These are phyloP conservation scores for Melanostoma scalare DNA, from an alignment of 2,888 invertebrate species.

Conservation along the genomic window DNA sequence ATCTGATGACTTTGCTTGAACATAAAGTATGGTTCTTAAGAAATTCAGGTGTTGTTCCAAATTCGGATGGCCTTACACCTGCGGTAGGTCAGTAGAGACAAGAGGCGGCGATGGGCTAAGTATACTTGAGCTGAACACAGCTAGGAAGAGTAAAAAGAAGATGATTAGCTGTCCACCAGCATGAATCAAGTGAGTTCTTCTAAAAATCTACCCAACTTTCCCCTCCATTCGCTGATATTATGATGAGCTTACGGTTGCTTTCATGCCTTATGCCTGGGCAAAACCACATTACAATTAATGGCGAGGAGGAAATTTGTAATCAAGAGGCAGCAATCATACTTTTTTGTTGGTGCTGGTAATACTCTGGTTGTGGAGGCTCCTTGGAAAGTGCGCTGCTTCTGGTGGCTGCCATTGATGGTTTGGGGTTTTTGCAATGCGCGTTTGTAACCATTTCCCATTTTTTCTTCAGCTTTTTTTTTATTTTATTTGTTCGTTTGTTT, in stretches of 20 bases:
- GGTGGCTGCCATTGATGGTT: constrained; percentile 59
- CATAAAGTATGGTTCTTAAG: neutral
- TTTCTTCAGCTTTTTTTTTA: constrained; percentile 74
- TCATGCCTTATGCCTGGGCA: constrained; percentile 44
- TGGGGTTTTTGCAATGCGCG: constrained; percentile 66
- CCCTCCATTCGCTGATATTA: constrained; percentile 30
- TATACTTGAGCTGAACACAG: too few species aligned
- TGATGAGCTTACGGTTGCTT: constrained; percentile 45
- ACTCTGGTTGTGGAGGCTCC: constrained; percentile 44
- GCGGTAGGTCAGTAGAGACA: constrained; percentile 24
- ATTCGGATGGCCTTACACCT: constrained; percentile 1
- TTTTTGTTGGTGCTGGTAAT: constrained; percentile 55
- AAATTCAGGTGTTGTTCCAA: constrained; percentile 11
- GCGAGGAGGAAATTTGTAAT: constrained; percentile 73
- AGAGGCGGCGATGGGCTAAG: too few species aligned
- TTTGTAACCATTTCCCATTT: constrained; percentile 69
- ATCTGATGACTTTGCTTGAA: neutral
- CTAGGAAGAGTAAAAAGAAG: too few species aligned
- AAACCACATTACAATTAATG: constrained; percentile 73
- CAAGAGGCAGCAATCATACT: constrained; percentile 73
- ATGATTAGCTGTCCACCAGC: constrained; percentile 30
- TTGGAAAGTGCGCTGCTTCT: constrained; percentile 43
- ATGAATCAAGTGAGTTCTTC: constrained; percentile 36
- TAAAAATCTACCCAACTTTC: constrained; percentile 37
- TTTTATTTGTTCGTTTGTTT: constrained; percentile 75